Percentiles rank a stretch among this genome's conserved stretches.
These are phyloP conservation scores for Leptopilina syphax DNA, from an alignment of 2,888 invertebrate genomes.

Conservation along the genomic window DNA sequence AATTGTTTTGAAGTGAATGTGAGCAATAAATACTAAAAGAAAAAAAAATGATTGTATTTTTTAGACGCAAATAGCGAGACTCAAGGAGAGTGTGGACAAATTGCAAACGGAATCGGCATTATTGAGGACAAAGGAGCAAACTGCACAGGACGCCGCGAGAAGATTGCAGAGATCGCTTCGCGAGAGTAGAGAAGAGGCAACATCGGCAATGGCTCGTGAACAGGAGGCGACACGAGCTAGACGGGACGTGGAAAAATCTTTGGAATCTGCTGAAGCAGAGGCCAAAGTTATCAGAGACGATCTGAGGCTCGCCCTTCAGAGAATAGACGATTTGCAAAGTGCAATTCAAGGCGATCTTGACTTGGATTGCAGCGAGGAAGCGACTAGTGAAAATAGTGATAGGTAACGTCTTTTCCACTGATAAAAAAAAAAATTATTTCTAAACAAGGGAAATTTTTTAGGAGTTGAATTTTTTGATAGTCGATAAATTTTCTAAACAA, in stretches of 20 bases:
- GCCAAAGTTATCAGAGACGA: slow-evolving; percentile 86
- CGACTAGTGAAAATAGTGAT: slow-evolving; percentile 80
- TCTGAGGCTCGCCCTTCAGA: slow-evolving; percentile 90
- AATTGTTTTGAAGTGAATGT: too few relatives aligned
- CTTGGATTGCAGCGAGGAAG: slow-evolving; percentile 81
- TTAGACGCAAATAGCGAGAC: slow-evolving; percentile 80
- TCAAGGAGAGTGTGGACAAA: slow-evolving; percentile 86
- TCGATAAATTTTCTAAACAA: too few relatives aligned
- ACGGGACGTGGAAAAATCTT: slow-evolving; percentile 86
- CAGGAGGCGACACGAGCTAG: slow-evolving; percentile 86
- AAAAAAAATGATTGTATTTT: slow-evolving; percentile 11
- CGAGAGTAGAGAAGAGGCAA: slow-evolving; percentile 89
- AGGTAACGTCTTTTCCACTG: slow-evolving; percentile 76
- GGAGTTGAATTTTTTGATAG: too few relatives aligned
- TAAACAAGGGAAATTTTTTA: too few relatives aligned
- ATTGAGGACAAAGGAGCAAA: slow-evolving; percentile 85
- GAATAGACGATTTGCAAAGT: slow-evolving; percentile 94
- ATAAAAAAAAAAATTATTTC: background rate
- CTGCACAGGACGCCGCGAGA: slow-evolving; percentile 87
- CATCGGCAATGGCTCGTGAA: slow-evolving; percentile 84
- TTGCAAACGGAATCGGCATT: slow-evolving; percentile 85
- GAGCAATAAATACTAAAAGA: too few relatives aligned
- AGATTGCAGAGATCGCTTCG: slow-evolving; percentile 84
- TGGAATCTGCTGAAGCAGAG: slow-evolving; percentile 85
- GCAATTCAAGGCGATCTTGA: slow-evolving; percentile 92